These are phyloP conservation scores for Urocyon cinereoargenteus DNA, from an alignment of 2,797 vertebrate species.

Conservation along the genomic window DNA sequence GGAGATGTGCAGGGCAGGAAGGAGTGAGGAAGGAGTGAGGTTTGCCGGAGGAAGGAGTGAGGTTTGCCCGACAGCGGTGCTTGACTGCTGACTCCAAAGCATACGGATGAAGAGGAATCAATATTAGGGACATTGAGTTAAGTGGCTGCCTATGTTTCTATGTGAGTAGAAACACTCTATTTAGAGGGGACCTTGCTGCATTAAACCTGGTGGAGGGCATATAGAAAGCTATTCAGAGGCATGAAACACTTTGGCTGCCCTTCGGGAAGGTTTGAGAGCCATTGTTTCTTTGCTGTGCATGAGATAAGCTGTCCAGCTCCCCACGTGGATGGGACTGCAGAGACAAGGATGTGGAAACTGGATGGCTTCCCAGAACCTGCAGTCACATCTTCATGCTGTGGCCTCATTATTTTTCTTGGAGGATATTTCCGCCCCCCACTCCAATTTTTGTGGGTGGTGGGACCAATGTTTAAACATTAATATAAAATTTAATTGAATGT, in stretches of 20 bases:
- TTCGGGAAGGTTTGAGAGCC: not conserved
- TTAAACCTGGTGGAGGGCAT: not conserved
- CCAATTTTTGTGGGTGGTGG: not conserved
- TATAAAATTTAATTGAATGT: not conserved
- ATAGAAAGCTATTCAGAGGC: no score
- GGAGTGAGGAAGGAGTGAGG: not conserved
- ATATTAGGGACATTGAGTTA: accelerated
- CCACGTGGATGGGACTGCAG: not conserved
- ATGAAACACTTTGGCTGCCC: not conserved
- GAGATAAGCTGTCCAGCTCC: not conserved
- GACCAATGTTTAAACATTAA: not conserved
- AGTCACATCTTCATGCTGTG: not conserved
- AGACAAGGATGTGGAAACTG: not conserved
- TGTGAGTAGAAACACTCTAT: not conserved
- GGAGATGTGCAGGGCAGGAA: not conserved
- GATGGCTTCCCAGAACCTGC: not conserved
- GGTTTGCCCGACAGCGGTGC: not conserved
- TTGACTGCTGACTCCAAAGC: not conserved
- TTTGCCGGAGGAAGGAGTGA: not conserved
- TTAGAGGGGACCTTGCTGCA: not conserved
- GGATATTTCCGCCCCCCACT: accelerated
- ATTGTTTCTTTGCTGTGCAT: not conserved
- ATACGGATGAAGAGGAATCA: not conserved
- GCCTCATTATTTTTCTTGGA: not conserved
- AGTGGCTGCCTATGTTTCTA: not conserved